These are phyloP conservation scores for Nylanderia fulva DNA, from an alignment of 1,140 invertebrate genomes.

Conservation along the genomic window DNA sequence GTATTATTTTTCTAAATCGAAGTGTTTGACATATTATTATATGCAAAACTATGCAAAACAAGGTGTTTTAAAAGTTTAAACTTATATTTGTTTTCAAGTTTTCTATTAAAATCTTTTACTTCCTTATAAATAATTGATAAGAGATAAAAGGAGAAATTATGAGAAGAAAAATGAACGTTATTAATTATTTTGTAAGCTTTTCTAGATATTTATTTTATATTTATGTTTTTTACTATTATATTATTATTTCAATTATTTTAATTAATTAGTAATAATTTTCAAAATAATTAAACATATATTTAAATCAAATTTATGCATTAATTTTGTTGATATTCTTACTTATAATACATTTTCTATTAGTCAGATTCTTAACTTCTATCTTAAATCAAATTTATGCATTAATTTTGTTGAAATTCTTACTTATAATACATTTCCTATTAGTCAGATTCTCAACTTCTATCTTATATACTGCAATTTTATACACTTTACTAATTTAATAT, in stretches of 20 bases:
- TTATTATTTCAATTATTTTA: conserved; percentile 36
- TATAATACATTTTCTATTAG: too few relatives aligned
- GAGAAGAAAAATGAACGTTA: neutral
- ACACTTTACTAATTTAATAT: conserved; percentile 1
- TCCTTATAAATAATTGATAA: conserved; percentile 15
- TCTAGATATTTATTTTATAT: conserved; percentile 5
- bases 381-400: too few relatives aligned
- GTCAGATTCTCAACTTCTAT: too few relatives aligned
- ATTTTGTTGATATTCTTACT: neutral
- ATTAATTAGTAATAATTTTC: neutral
- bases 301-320: too few relatives aligned
- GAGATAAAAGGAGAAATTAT: conserved; percentile 21
- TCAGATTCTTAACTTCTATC: too few relatives aligned
- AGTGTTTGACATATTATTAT: neutral
- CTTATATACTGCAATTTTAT: too few relatives aligned
- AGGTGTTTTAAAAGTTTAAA: conserved; percentile 5
- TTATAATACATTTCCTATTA: too few relatives aligned
- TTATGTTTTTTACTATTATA: conserved; percentile 7
- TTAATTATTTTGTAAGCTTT: conserved; percentile 5
- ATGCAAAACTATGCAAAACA: neutral
- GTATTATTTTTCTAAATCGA: conserved; percentile 29
- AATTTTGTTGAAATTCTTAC: neutral
- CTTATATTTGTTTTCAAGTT: conserved; percentile 34
- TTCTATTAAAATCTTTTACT: conserved; percentile 13
- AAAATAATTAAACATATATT: too few relatives aligned